Percentiles rank a stretch among this genome's conserved stretches.
Evolutionary conservation across 2,113 vertebrate genomes (phyloP).

Genomic region (Mola mola): DNA sequence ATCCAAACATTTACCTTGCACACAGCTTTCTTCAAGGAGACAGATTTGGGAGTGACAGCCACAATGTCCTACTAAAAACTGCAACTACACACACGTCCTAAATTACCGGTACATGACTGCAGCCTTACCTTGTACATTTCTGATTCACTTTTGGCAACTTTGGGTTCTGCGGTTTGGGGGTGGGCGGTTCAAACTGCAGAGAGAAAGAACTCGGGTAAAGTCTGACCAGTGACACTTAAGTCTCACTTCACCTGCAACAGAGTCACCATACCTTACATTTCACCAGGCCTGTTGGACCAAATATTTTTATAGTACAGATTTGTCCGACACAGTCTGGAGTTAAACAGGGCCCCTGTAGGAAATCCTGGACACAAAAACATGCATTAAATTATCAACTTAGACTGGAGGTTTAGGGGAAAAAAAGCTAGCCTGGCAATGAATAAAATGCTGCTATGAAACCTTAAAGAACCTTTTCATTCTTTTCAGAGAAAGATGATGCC

Average conservation of each 20-base stretch:
- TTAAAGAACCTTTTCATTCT: constrained; percentile 90
- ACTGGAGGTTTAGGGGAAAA: not conserved
- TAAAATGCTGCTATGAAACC: not conserved
- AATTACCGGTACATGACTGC: too few species aligned
- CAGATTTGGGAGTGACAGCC: too few species aligned
- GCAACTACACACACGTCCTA: too few species aligned
- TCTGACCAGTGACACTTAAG: not conserved
- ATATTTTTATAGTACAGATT: constrained; percentile 90
- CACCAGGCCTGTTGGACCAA: constrained; percentile 84
- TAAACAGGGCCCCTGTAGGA: constrained; percentile 88
- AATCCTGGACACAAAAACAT: constrained; percentile 83
- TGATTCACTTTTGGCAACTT: constrained; percentile 85
- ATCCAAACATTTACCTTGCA: too few species aligned
- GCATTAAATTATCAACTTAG: not conserved
- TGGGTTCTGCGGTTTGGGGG: constrained; percentile 77
- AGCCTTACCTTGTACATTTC: constrained; percentile 88
- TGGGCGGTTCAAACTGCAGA: constrained; percentile 89
- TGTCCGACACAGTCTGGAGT: constrained; percentile 91
- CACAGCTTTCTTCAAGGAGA: too few species aligned
- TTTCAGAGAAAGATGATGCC: constrained; percentile 83
- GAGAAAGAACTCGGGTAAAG: not conserved
- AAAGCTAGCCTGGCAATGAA: not conserved
- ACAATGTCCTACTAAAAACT: too few species aligned
- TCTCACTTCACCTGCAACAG: not conserved
- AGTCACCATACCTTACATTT: constrained; percentile 89